phyloP scores from a whole-genome alignment of 92 coral and sea anemone species.

The Anthopleura xanthogrammica region DNA sequence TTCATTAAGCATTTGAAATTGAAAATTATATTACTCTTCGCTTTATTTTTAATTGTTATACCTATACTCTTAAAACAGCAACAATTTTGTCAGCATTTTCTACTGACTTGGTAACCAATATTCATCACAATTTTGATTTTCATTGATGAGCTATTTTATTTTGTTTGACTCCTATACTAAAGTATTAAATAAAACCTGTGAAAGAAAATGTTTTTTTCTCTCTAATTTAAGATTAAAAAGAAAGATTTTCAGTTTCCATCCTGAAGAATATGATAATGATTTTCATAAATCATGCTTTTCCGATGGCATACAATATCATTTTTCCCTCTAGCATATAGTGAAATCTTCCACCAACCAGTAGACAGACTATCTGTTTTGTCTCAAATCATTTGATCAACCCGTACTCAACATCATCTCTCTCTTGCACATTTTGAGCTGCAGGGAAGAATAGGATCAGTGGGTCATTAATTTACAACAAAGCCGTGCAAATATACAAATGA shows the following conservation, averaged over 20 bases:
- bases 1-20: slow-evolving; percentile 17
- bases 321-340: background rate
- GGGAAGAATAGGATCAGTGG: background rate
- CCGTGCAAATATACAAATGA: background rate
- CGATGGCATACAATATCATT: background rate
- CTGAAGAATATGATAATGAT: background rate
- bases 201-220: too few species aligned
- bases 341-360: background rate
- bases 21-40: slow-evolving; percentile 11
- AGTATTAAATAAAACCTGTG: background rate
- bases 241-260: background rate
- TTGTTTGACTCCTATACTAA: background rate
- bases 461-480: slow-evolving; percentile 2
- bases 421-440: background rate
- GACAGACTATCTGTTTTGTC: slow-evolving; percentile 2
- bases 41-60: background rate
- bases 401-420: background rate
- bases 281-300: background rate
- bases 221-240: background rate
- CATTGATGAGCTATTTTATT: background rate
- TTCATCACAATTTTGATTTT: background rate
- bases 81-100: background rate
- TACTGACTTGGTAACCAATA: background rate
- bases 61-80: background rate
- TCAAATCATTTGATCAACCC: background rate